Evolutionary conservation across 2,888 invertebrate genomes (phyloP).

Genomic region (Drosophila cyrtoloma): DNA sequence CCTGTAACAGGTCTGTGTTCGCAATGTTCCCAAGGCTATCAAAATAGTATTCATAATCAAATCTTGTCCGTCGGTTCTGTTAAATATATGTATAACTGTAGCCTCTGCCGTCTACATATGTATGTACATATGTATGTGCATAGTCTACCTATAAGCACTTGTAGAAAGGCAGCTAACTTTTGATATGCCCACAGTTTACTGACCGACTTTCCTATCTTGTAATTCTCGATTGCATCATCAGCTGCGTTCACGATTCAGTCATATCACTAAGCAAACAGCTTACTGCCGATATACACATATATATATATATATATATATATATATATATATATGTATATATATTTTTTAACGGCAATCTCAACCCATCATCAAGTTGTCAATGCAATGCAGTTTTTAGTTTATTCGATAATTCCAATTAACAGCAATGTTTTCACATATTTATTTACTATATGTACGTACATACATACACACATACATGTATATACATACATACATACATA

Average conservation of each 20-base stretch:
- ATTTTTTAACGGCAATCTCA: not conserved
- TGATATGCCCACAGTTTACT: conserved; percentile 12
- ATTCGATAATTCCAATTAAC: not conserved
- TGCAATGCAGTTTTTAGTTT: not conserved
- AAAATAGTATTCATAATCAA: not conserved
- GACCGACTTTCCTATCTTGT: conserved; percentile 36
- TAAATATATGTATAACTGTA: too few relatives aligned
- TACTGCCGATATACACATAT: not conserved
- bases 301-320: not conserved
- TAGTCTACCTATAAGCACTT: not conserved
- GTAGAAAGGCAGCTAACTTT: not conserved
- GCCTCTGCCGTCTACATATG: not conserved
- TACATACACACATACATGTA: not conserved
- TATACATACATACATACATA: not conserved
- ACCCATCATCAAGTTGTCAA: not conserved
- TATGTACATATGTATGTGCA: not conserved
- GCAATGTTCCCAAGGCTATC: not conserved
- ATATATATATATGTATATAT: not conserved
- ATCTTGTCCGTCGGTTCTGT: not conserved
- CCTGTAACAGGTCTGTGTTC: not conserved
- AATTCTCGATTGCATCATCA: conserved; percentile 34
- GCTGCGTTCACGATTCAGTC: conserved; percentile 11
- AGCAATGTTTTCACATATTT: not conserved
- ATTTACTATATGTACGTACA: not conserved
- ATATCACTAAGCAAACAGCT: not conserved